Evolutionary conservation across 2,888 invertebrate genomes (phyloP), one percentile per base, ranked within the genome.

Genomic region (Pachydiplax longipennis): DNA sequence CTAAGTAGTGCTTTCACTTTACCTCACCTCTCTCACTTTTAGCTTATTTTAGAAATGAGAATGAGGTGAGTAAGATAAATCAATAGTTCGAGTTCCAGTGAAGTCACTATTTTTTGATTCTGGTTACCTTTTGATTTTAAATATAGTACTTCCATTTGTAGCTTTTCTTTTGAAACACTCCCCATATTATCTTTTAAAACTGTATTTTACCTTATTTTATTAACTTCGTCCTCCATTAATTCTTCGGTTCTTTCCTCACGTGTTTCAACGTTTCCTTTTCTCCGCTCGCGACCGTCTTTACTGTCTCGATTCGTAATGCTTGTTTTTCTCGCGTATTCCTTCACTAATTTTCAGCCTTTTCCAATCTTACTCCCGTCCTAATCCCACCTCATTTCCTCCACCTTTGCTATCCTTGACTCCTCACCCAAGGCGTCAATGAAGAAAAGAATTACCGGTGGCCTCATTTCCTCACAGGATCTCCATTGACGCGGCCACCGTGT

Each of bases 371-470:
- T n/a, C 61, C n/a, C 61, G 53, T 15, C 25, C 37, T 22, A 37
- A n/a, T 83, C 18, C 13, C 8, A 22, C 48, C 48, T 44, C 40
- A 15, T 15, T 25, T 25, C 25, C 53, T 44, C 53, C 53, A 40
- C n/a, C 25, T 81, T 31, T 53, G 31, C 82, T 18, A n/a, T 15
- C 61, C 37, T 6, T 35, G 8, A 65, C 61, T 87, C 61, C 65
- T n/a, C 22, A 37, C 61, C n/a, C 87, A 65, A 35, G 87, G 22
- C n/a, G 61, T 37, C 65, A 87, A 61, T n/a, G 48, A 2, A 25
- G n/a, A 65, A 87, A 87, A 87, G 87, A 87, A 87, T 61, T 58
- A 83, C 87, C 61, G 37, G 31, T 65, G 87, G 37, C 65, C 65
- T 87, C 65, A 37, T 65, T 83, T 87, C 87, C 61, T 37, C n/a